phyloP scores from a whole-genome alignment of 1,140 invertebrate genomes.

The Ceratitis capitata region DNA sequence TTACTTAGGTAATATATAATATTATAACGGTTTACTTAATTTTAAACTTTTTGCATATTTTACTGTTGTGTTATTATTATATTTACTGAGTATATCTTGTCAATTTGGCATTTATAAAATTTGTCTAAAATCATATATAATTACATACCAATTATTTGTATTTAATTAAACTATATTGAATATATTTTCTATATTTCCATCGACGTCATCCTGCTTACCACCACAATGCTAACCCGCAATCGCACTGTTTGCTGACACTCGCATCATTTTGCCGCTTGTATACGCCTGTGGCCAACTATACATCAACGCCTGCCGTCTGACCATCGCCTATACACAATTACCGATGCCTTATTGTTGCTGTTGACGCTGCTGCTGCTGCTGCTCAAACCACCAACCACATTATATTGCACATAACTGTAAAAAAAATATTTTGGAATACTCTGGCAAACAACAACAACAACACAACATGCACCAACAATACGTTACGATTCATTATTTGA shows the following conservation, averaged over 20 bases:
- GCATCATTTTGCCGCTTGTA: not conserved
- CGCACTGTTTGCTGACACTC: not conserved
- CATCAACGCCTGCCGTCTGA: not conserved
- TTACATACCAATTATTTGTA: too few species aligned
- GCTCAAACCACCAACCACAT: not conserved
- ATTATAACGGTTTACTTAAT: too few species aligned
- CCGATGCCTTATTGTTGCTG: too few species aligned
- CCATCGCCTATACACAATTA: not conserved
- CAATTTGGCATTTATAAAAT: too few species aligned
- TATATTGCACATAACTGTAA: not conserved
- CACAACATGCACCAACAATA: not conserved
- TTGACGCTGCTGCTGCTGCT: not conserved
- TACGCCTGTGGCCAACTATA: constrained; percentile 5
- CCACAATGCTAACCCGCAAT: not conserved
- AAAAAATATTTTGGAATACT: not conserved
- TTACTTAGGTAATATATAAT: too few species aligned
- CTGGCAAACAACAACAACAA: not conserved
- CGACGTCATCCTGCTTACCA: too few species aligned
- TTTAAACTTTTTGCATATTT: too few species aligned
- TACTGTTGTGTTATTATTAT: too few species aligned
- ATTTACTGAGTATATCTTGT: too few species aligned
- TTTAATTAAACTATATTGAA: too few species aligned
- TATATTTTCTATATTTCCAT: too few species aligned
- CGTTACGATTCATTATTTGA: not conserved
- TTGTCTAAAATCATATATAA: too few species aligned